Evolutionary conservation across 2,113 vertebrate genomes (phyloP).

Genomic region (Arvicanthis niloticus): DNA sequence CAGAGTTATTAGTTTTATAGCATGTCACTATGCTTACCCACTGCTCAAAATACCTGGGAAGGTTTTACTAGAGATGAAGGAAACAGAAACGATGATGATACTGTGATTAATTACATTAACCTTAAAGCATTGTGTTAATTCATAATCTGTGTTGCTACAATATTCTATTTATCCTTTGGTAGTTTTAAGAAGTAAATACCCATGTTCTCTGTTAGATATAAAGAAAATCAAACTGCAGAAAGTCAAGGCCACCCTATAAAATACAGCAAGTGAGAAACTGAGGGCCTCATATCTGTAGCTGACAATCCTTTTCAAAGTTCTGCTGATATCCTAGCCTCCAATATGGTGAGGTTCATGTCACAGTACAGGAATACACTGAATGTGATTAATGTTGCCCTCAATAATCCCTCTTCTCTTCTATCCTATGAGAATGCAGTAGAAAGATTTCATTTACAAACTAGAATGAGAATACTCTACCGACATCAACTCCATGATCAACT

Average conservation of each 20-base stretch:
- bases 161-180: neutral
- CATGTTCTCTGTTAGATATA: neutral
- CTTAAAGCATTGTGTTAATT: neutral
- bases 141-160: neutral
- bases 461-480: neutral
- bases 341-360: neutral
- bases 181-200: neutral
- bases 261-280: fast-evolving
- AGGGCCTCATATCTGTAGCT: neutral
- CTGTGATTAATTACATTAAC: neutral
- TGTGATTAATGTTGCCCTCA: no score
- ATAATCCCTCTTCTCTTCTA: neutral
- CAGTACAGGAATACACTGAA: neutral
- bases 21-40: neutral
- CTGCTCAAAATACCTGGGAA: neutral
- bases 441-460: neutral
- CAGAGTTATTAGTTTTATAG: neutral
- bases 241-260: neutral
- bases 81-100: neutral
- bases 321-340: neutral
- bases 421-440: neutral
- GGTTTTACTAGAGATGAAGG: neutral
- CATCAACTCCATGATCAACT: no score
- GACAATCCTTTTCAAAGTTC: neutral
- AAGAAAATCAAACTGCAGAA: neutral